phyloP scores from a whole-genome alignment of 2,888 invertebrate species.

The Choristoneura rosaceana region DNA sequence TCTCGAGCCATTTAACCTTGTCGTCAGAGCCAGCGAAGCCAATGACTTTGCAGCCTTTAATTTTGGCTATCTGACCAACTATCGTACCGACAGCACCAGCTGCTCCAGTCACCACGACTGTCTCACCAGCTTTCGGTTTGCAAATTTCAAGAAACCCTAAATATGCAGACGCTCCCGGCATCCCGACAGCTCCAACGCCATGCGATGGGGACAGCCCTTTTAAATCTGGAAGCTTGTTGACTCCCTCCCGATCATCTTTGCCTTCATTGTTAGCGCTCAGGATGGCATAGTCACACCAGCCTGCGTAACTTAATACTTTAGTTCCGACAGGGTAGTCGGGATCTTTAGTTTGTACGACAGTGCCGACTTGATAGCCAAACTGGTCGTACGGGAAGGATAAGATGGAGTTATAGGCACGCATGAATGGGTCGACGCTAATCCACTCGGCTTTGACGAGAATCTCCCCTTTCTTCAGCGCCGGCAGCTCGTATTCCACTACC shows the following conservation, averaged over 20 bases:
- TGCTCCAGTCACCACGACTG: slow-evolving; percentile 89
- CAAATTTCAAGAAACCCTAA: slow-evolving; percentile 89
- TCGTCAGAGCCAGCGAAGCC: slow-evolving; percentile 90
- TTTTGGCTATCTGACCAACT: slow-evolving; percentile 91
- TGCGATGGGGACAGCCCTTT: slow-evolving; percentile 81
- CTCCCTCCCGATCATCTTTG: slow-evolving; percentile 43
- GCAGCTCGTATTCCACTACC: slow-evolving; percentile 85
- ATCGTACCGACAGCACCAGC: slow-evolving; percentile 91
- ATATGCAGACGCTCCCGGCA: slow-evolving; percentile 90
- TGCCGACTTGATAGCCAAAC: slow-evolving; percentile 58
- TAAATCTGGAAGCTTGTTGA: slow-evolving; percentile 81
- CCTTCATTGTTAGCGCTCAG: slow-evolving; percentile 42
- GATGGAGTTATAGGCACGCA: slow-evolving; percentile 55
- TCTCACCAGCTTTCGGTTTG: slow-evolving; percentile 88
- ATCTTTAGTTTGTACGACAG: slow-evolving; percentile 87
- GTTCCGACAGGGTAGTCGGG: slow-evolving; percentile 86
- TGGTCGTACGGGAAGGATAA: slow-evolving; percentile 58
- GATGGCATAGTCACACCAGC: slow-evolving; percentile 87
- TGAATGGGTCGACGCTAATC: slow-evolving; percentile 62
- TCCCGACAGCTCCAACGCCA: slow-evolving; percentile 86
- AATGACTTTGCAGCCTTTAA: slow-evolving; percentile 87
- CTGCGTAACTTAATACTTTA: slow-evolving; percentile 85
- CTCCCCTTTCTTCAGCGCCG: slow-evolving; percentile 83
- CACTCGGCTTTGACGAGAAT: slow-evolving; percentile 59
- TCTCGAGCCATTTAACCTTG: slow-evolving; percentile 88